phyloP scores from a whole-genome alignment of 37 sponge, comb jelly and placozoan genomes.

The Theonella swinhoei region DNA sequence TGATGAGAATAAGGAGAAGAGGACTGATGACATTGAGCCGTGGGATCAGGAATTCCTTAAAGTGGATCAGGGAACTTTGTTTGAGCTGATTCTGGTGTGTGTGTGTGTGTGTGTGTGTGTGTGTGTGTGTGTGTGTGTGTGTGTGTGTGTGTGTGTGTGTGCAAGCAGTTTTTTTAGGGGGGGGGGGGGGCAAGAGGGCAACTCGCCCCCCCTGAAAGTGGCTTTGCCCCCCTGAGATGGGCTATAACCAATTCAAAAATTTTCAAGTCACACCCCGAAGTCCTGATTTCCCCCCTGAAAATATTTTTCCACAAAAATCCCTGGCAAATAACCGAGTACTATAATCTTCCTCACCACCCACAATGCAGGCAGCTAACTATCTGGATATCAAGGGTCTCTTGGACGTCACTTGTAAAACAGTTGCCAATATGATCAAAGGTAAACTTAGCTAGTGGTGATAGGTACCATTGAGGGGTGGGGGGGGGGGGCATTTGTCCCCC shows the following conservation, averaged over 20 bases:
- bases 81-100: slow-evolving; percentile 94
- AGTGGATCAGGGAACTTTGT: slow-evolving; percentile 99
- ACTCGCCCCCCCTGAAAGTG: too few relatives aligned
- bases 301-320: too few relatives aligned
- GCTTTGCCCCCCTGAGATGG: not conserved
- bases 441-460: too few relatives aligned
- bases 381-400: slow-evolving; percentile 99
- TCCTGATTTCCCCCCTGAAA: not conserved
- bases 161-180: not conserved
- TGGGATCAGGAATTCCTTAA: slow-evolving; percentile 99
- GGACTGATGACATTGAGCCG: slow-evolving; percentile 97
- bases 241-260: not conserved
- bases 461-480: too few relatives aligned
- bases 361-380: slow-evolving; percentile 92
- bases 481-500: too few relatives aligned
- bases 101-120: not conserved
- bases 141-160: not conserved
- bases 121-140: too few relatives aligned
- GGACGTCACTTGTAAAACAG: slow-evolving; percentile 99
- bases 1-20: slow-evolving; percentile 98
- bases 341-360: not conserved
- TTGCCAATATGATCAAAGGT: slow-evolving; percentile 99
- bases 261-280: not conserved
- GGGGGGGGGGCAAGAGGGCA: too few relatives aligned
- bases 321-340: not conserved